phyloP scores from a whole-genome alignment of 92 coral and sea anemone genomes.

The Umimayanthus chanpuru region DNA sequence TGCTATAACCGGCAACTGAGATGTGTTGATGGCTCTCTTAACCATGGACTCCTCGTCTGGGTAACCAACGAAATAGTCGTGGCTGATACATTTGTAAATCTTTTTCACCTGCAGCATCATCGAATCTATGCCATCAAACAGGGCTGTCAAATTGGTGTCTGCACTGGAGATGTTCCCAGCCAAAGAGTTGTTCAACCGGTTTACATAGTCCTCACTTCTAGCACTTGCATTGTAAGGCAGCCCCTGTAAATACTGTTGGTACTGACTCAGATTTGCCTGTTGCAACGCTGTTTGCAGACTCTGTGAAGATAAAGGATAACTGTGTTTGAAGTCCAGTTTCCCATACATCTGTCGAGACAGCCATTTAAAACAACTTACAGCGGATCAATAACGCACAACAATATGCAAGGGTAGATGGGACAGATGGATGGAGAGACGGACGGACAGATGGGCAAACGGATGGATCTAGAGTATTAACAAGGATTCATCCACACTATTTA shows the following conservation, averaged over 20 bases:
- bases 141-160: slow-evolving; percentile 42
- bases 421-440: neutral
- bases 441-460: too few relatives aligned
- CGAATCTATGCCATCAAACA: slow-evolving; percentile 57
- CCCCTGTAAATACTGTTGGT: neutral
- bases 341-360: neutral
- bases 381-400: too few relatives aligned
- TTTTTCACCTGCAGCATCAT: slow-evolving; percentile 47
- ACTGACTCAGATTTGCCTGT: neutral
- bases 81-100: slow-evolving; percentile 58
- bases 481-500: too few relatives aligned
- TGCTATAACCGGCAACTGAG: slow-evolving; percentile 69
- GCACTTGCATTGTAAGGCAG: neutral
- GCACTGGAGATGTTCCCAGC: slow-evolving; percentile 1
- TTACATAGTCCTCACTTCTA: neutral
- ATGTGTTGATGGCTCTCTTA: slow-evolving; percentile 69
- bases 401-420: too few relatives aligned
- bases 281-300: neutral
- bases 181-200: neutral
- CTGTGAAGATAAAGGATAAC: slow-evolving; percentile 3
- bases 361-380: neutral
- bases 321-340: too few relatives aligned
- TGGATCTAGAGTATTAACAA: neutral
- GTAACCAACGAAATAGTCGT: slow-evolving; percentile 73
- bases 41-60: slow-evolving; percentile 73